phyloP scores from a whole-genome alignment of 2,888 invertebrate genomes.

The Drosophila gaucha region DNA sequence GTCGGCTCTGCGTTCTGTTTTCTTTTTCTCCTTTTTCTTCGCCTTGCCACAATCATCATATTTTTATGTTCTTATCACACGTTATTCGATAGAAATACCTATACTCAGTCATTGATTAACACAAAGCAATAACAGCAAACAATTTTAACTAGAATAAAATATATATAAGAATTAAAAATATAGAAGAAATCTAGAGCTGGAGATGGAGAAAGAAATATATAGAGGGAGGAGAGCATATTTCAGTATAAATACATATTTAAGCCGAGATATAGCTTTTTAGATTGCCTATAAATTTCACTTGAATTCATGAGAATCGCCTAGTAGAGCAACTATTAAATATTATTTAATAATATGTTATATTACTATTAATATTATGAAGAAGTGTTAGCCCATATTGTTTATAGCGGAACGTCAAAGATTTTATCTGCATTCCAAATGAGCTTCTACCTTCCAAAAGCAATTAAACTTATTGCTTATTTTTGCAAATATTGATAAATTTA shows the following conservation, averaged over 20 bases:
- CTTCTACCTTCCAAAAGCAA: constrained; percentile 20
- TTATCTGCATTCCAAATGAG: not conserved
- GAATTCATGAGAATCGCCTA: not conserved
- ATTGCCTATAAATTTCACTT: not conserved
- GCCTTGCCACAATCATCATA: constrained; percentile 10
- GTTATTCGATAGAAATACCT: constrained; percentile 3
- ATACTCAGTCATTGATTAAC: not conserved
- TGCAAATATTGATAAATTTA: constrained; percentile 6
- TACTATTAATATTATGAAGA: too few species aligned
- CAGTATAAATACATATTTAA: too few species aligned
- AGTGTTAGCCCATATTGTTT: too few species aligned
- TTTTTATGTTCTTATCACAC: constrained; percentile 23
- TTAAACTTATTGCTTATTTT: constrained; percentile 34
- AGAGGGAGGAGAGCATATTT: too few species aligned
- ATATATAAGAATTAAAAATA: too few species aligned
- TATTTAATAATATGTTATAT: too few species aligned
- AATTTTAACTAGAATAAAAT: too few species aligned
- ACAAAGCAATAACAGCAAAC: too few species aligned
- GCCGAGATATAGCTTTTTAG: too few species aligned
- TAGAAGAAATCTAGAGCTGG: too few species aligned
- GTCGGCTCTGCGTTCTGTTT: not conserved
- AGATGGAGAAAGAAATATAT: too few species aligned
- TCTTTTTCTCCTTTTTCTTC: not conserved
- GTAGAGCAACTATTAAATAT: not conserved
- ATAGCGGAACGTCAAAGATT: not conserved